Evolutionary conservation across 2,113 vertebrate genomes (phyloP), one percentile per base, ranked within the genome.

Genomic region (Bambusicola thoracicus): DNA sequence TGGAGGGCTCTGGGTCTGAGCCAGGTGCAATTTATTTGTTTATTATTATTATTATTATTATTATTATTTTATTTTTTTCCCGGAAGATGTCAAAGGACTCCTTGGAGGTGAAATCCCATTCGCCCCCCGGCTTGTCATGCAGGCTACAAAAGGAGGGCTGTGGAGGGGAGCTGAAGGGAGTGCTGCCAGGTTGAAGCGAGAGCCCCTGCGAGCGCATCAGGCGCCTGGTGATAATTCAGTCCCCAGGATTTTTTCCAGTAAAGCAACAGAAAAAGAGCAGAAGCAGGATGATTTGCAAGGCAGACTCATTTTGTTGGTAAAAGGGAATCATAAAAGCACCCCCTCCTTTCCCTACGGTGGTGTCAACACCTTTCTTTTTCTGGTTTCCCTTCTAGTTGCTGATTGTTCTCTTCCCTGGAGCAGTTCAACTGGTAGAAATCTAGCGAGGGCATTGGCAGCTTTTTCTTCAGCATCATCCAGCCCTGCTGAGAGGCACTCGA

Each of bases 401-500:
- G 94, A 81, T 90, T 65, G 49, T 58, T 92, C 61, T 88, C 49
- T 83, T 95, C 85, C 89, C 82, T 85, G 29, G 72, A 85, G 93
- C 67, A 11, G 56, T 67, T 89, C 17, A 55, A 14, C 11, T n/a
- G 34, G 81, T 85, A 48, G 68, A 58, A 58, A 38, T 2, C 1
- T 43, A 75, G 85, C 6, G 8, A 95, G 93, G 78, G 63, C 89
- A 83, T 81, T 94, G 93, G 81, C 92, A 83, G 82, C 73, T 92
- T 89, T 92, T 87, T 30, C 55, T 49, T 94, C 43, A 3, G 81
- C 56, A 36, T 83, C 91, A 91, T 94, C 89, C 80, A 92, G 85
- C 68, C 76, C 89, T 91, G 87, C 87, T 92, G 94, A 91, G 93
- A 95, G 95, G 67, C 79, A 74, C 95, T 94, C 25, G 1, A 80